phyloP scores from a whole-genome alignment of 2,888 invertebrate species.

The Cosmia trapezina region DNA sequence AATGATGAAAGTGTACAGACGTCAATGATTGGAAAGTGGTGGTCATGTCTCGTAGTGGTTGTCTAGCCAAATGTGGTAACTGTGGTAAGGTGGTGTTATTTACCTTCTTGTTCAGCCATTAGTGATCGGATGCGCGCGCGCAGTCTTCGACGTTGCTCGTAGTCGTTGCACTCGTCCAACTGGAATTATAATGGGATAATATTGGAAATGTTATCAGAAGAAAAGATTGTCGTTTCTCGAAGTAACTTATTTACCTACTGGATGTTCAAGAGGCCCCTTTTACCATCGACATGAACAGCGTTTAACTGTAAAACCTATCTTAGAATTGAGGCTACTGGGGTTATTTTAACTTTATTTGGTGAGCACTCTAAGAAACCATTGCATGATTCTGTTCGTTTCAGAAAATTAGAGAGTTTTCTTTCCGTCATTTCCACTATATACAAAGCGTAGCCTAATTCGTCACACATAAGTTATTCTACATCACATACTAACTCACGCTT shows the following conservation, averaged over 20 bases:
- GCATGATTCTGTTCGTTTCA: not conserved
- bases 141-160: constrained; percentile 96
- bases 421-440: not conserved
- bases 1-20: constrained; percentile 8
- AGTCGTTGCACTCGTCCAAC: constrained; percentile 96
- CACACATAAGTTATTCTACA: not conserved
- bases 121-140: constrained; percentile 95
- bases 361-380: not conserved
- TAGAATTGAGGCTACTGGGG: not conserved
- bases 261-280: not conserved
- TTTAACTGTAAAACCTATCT: not conserved
- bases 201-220: not conserved
- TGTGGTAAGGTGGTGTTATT: constrained; percentile 6
- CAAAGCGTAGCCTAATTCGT: not conserved
- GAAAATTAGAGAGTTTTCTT: not conserved
- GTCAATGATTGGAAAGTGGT: constrained; percentile 9
- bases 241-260: not conserved
- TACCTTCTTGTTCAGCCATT: constrained; percentile 97
- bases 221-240: not conserved
- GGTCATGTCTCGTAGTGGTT: not conserved
- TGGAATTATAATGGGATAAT: constrained; percentile 77
- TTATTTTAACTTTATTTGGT: not conserved
- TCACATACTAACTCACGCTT: constrained; percentile 47
- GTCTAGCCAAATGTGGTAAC: not conserved
- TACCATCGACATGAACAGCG: not conserved